Percentiles rank a stretch among this genome's conserved stretches.
phyloP scores from a whole-genome alignment of 2,797 vertebrate species.

The Hybognathus amarus region DNA sequence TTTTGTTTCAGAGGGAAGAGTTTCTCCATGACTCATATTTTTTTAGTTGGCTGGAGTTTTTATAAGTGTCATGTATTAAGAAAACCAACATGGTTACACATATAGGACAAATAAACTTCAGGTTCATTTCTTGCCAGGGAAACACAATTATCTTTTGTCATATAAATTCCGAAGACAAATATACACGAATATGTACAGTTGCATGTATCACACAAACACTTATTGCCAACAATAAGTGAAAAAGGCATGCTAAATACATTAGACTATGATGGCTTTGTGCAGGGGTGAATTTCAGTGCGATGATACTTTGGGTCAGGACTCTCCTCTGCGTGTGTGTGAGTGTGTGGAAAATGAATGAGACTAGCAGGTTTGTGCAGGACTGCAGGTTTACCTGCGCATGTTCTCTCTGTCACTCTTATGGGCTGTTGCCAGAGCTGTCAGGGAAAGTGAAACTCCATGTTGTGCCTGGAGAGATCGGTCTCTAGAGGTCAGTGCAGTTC shows the following conservation, averaged over 20 bases:
- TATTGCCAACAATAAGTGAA: constrained; percentile 73
- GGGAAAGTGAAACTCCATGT: constrained; percentile 61
- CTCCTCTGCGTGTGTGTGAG: constrained; percentile 21
- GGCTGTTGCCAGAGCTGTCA: constrained; percentile 66
- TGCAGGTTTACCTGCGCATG: constrained; percentile 56
- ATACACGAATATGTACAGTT: constrained; percentile 12
- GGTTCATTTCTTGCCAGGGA: constrained; percentile 8
- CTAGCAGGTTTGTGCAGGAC: constrained; percentile 50
- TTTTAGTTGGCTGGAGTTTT: constrained; percentile 16
- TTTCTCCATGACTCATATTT: constrained; percentile 40
- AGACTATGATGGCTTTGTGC: constrained; percentile 68
- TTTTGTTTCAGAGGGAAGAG: constrained; percentile 33
- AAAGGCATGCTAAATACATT: constrained; percentile 80
- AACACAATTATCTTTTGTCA: constrained; percentile 5
- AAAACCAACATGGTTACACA: constrained; percentile 24
- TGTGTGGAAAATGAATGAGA: constrained; percentile 35
- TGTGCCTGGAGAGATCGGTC: constrained; percentile 78
- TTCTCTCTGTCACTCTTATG: constrained; percentile 59
- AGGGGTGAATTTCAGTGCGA: constrained; percentile 69
- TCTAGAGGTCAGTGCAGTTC: constrained; percentile 88
- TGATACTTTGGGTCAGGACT: constrained; percentile 60
- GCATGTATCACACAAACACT: constrained; percentile 45
- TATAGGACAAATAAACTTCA: constrained; percentile 18
- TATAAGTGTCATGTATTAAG: constrained; percentile 29
- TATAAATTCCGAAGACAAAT: constrained; percentile 26